Base-by-base conservation (phyloP, 2,888 invertebrate genomes). In the Teinopalpus imperialis region DNA sequence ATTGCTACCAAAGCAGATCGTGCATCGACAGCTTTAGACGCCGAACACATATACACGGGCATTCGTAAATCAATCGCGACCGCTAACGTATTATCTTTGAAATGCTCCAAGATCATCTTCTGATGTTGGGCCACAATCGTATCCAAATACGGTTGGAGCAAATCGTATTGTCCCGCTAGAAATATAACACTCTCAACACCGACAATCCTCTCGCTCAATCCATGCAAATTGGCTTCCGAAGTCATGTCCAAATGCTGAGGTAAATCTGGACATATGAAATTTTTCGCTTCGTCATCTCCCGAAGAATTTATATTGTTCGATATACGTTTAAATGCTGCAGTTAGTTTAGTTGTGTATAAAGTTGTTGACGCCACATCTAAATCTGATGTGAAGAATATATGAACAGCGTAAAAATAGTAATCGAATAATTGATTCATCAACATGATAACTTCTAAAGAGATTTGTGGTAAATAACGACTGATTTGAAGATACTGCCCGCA, bases 401-500 rank as follows among this genome's bases (percentile, higher is more conserved):
- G 95, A 0, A 97, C 97, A 0, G 96, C 92, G 71, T 94, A 97
- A 43, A 97, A 93, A 76, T 98, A 98, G 71, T 96, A 97, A 66
- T 98, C 98, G 75, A 97, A 96, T 10, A 98, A 90, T 65, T 98
- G 97, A 54, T 95, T 94, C 93, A 98, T 95, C 48, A 95, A 93
- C 68, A 93, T 91, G n/a, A 97, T 93, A 1, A 98, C 97, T 79
- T 97, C 96, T 61, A 95, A 92, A 0, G 98, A 95, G 53, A 98
- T 97, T 21, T 97, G 95, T 43, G 96, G 94, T 26, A 98, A 79
- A 47, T 98, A 91, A 59, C 94, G 90, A 70, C 97, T 96, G 92
- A 98, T 97, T 78, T 98, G 97, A 41, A 98, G 90, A 73, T 98
- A 98, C 59, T 95, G 94, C 7, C 96, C 98, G 73, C 95, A 95